Conservation (phyloP, 2,888 invertebrate genomes). For the Chloroclysta siterata region DNA sequence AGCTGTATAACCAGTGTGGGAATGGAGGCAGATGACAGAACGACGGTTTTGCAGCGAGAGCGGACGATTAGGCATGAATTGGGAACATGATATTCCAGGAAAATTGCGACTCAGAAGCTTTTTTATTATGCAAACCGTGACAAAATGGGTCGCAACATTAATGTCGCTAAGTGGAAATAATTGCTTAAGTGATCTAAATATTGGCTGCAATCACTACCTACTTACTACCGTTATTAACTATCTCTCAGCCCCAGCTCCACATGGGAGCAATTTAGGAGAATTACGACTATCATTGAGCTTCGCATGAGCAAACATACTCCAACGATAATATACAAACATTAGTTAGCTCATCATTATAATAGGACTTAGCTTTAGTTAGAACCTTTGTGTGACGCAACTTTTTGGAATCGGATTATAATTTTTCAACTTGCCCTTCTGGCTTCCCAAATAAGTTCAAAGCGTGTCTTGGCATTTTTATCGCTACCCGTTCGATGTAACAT, state of each 20-base stretch:
- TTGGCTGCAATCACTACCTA: conserved; percentile 28
- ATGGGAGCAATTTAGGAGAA: conserved; percentile 29
- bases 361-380: conserved; percentile 2
- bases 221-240: conserved; percentile 32
- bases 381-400: not conserved
- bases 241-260: conserved; percentile 18
- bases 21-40: conserved; percentile 55
- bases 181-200: conserved; percentile 20
- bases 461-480: no score
- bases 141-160: conserved; percentile 25
- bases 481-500: no score
- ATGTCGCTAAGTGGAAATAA: conserved; percentile 24
- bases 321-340: conserved; percentile 19
- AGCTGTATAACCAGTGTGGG: conserved; percentile 42
- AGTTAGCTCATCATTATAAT: conserved; percentile 13
- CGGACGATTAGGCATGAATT: conserved; percentile 54
- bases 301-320: conserved; percentile 24
- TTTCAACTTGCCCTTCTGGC: not conserved
- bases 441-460: no score
- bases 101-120: conserved; percentile 43
- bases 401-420: not conserved
- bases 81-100: conserved; percentile 51
- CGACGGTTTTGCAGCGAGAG: conserved; percentile 51
- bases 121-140: conserved; percentile 30
- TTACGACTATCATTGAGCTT: conserved; percentile 26